Evolutionary conservation across 2,888 invertebrate species (phyloP), one percentile per base, ranked within the genome.

Genomic region (Rhaphigaster nebulosa): DNA sequence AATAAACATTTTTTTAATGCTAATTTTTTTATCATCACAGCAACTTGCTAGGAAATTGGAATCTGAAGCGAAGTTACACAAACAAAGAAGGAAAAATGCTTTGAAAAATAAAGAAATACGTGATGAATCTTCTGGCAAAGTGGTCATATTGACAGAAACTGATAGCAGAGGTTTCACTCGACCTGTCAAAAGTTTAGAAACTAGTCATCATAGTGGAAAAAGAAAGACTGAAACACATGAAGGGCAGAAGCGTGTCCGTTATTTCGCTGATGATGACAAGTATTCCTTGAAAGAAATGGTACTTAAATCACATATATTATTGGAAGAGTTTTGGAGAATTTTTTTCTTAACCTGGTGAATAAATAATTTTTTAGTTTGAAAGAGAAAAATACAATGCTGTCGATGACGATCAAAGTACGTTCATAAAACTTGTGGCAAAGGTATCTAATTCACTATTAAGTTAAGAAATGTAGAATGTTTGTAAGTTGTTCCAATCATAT

Each of bases 221-320:
- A 95, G 95, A 91, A 96, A 95, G 93, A 94, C 95, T 56, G 96
- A 96, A 92, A 98, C 98, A 8, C 97, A 98, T 93, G 93, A 94
- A 90, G 93, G 93, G 88, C 95, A 95, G 91, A 95, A 97, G 93
- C 95, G 98, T 92, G 95, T 96, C 10, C 95, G 97, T 91, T 98
- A 98, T 94, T 98, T 97, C 94, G 96, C 97, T 8, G 97, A 98
- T 94, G 98, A 98, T 94, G 98, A 98, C 93, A 97, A 96, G 93
- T 96, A 97, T 94, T 96, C 97, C 90, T 95, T 99, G 65, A 95
- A 97, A 93, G 95, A 97, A 94, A 97, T 99, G 96, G 97, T 96
- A 94, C 94, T 93, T 93, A 60, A 54, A 65, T 70, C 70, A 88
- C 87, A 88, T 50, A 34, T 84, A 26, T 84, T 84, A 45, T 45